phyloP scores from a whole-genome alignment of 2,888 invertebrate species.

The Drosophila melanosoma region DNA sequence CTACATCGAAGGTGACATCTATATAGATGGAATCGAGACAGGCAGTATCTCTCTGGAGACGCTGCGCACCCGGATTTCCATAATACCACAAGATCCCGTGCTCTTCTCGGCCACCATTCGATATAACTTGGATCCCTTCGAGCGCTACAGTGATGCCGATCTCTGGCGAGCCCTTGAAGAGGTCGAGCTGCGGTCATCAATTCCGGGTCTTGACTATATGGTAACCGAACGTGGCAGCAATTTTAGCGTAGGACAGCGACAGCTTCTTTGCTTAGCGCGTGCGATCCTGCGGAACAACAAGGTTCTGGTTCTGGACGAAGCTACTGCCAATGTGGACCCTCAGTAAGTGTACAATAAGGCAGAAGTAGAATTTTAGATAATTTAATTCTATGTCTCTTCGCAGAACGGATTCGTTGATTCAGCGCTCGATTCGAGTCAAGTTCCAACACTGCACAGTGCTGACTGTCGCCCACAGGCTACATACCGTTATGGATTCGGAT shows the following conservation, averaged over 20 bases:
- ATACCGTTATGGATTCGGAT: conserved; percentile 97
- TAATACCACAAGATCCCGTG: conserved; percentile 87
- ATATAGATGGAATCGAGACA: conserved; percentile 90
- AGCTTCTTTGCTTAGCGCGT: conserved; percentile 89
- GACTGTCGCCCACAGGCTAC: conserved; percentile 95
- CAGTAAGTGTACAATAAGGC: conserved; percentile 83
- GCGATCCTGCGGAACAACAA: conserved; percentile 88
- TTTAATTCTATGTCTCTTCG: conserved; percentile 44
- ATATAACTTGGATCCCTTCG: conserved; percentile 88
- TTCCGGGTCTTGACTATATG: conserved; percentile 86
- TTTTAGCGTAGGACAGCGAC: conserved; percentile 89
- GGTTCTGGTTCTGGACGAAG: conserved; percentile 89
- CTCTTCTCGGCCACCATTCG: conserved; percentile 87
- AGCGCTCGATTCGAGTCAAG: conserved; percentile 91
- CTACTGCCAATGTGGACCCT: conserved; percentile 89
- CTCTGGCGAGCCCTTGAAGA: conserved; percentile 83
- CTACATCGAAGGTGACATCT: conserved; percentile 89
- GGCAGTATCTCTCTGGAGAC: conserved; percentile 86
- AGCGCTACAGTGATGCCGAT: conserved; percentile 82
- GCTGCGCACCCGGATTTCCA: conserved; percentile 86
- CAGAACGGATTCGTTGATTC: conserved; percentile 92
- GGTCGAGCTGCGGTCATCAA: conserved; percentile 86
- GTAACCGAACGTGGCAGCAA: conserved; percentile 87
- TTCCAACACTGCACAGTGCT: conserved; percentile 94
- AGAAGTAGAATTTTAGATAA: no score